Evolutionary conservation across 2,888 invertebrate genomes (phyloP).

Genomic region (Plemyria rubiginata): DNA sequence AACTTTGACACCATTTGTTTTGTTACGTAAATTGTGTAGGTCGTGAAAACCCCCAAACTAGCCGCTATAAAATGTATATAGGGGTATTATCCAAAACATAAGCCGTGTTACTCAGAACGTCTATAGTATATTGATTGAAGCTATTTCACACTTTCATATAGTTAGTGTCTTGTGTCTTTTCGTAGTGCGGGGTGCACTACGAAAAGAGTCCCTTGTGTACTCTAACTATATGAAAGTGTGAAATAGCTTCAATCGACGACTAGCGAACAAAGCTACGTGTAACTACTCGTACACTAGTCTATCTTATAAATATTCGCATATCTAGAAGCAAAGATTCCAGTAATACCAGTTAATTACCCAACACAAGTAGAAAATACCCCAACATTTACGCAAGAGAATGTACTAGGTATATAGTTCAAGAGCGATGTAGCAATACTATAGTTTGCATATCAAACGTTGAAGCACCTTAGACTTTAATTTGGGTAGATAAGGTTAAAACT

Average conservation of each 20-base stretch:
- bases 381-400: constrained; percentile 61
- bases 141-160: not conserved
- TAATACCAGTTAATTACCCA: constrained; percentile 51
- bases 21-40: too few species aligned
- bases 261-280: not conserved
- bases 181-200: too few species aligned
- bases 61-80: too few species aligned
- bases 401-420: constrained; percentile 60
- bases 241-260: not conserved
- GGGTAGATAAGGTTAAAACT: constrained; percentile 22
- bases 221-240: too few species aligned
- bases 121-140: too few species aligned
- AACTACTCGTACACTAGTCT: not conserved
- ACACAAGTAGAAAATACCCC: constrained; percentile 57
- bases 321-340: constrained; percentile 20
- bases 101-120: too few species aligned
- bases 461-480: constrained; percentile 1
- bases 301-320: not conserved
- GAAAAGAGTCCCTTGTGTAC: too few species aligned
- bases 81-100: too few species aligned
- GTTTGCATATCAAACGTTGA: constrained; percentile 53
- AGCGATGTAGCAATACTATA: constrained; percentile 62
- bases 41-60: too few species aligned
- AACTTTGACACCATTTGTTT: too few species aligned
- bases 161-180: too few species aligned